Evolutionary conservation across 2,113 vertebrate species (phyloP).

Genomic region (Tychaedon coryphoeus): DNA sequence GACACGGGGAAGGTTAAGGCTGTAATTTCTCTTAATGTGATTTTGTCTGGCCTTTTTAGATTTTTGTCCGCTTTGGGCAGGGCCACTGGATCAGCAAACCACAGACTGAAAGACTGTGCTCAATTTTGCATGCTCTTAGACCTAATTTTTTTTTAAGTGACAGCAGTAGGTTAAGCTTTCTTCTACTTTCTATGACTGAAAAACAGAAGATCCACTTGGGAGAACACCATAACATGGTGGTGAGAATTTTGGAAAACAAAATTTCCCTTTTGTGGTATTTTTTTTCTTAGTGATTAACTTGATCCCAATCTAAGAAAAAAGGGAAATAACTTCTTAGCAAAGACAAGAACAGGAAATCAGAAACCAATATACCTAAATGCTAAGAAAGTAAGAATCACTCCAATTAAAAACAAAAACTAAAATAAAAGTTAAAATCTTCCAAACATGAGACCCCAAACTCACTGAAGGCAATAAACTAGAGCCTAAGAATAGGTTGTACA

Average conservation of each 20-base stretch:
- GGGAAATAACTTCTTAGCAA: background rate
- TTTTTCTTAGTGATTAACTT: background rate
- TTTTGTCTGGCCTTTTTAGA: slow-evolving; percentile 48
- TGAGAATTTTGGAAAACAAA: background rate
- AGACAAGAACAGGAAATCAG: background rate
- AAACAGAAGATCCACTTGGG: background rate
- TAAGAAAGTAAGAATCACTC: background rate
- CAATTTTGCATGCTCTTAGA: background rate
- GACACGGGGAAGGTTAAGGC: slow-evolving; percentile 13
- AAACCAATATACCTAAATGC: background rate
- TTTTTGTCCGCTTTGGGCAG: background rate
- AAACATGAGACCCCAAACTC: background rate
- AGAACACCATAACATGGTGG: background rate
- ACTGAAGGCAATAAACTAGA: background rate
- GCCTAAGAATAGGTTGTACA: background rate
- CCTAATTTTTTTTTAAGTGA: background rate
- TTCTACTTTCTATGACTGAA: background rate
- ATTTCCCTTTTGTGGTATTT: background rate
- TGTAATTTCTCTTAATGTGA: slow-evolving; percentile 61
- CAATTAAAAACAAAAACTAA: background rate
- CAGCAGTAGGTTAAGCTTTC: background rate
- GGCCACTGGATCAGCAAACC: slow-evolving; percentile 48
- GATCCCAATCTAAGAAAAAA: background rate
- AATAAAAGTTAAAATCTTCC: background rate
- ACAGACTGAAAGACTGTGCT: slow-evolving; percentile 29